A percentile compares a stretch with the other conserved stretches of the same genome.
These are phyloP conservation scores for Mallateleia sp. DNA, from an alignment of 2,888 invertebrate genomes.

Conservation along the genomic window DNA sequence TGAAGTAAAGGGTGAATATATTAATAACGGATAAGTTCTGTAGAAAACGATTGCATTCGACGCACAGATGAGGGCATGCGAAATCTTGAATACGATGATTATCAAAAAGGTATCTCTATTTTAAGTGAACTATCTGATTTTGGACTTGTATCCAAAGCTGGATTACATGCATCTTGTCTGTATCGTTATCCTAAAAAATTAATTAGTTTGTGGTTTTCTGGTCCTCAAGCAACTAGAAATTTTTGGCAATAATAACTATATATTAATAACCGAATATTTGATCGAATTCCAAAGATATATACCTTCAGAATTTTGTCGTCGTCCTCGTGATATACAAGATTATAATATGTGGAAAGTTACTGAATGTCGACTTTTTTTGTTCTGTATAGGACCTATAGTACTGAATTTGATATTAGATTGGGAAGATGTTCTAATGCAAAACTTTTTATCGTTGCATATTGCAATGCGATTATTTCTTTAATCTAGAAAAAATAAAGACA, in stretches of 20 bases:
- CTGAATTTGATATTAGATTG: not conserved
- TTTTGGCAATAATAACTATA: not conserved
- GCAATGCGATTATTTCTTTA: conserved; percentile 7
- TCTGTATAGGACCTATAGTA: conserved; percentile 8
- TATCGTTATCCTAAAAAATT: conserved; percentile 1
- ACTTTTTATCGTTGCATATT: conserved; percentile 23
- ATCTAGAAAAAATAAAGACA: no score
- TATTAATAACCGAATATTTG: not conserved
- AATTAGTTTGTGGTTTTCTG: conserved; percentile 14
- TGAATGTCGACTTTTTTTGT: conserved; percentile 10
- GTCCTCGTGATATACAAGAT: not conserved
- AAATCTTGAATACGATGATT: conserved; percentile 10
- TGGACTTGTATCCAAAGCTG: conserved; percentile 9
- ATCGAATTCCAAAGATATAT: no score
- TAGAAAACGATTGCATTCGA: not conserved
- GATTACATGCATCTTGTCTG: no score
- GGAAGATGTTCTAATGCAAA: conserved; percentile 2
- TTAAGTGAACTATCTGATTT: conserved; percentile 16
- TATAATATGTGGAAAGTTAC: conserved; percentile 20
- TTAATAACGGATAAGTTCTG: not conserved
- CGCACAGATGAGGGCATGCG: conserved; percentile 2
- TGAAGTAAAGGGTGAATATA: conserved; percentile 6
- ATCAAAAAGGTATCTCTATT: conserved; percentile 14
- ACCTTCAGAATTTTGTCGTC: conserved; percentile 4
- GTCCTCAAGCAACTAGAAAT: not conserved